Evolutionary conservation across 2,797 vertebrate species (phyloP).

Genomic region (Tenualosa thibaudeaui): DNA sequence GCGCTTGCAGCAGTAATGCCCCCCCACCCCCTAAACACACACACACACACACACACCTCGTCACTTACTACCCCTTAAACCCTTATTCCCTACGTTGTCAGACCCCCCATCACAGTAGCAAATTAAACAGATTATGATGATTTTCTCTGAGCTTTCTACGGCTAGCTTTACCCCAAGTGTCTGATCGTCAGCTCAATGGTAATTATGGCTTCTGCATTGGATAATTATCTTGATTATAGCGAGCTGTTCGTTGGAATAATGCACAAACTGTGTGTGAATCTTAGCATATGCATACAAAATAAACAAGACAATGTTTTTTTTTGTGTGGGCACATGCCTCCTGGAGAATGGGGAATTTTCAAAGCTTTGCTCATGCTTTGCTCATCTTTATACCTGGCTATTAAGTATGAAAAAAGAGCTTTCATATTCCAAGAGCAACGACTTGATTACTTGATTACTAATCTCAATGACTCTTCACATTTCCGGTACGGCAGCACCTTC

Average conservation of each 20-base stretch:
- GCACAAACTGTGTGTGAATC: not conserved
- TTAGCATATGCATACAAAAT: not conserved
- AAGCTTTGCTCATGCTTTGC: not conserved
- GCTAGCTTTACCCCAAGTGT: conserved; percentile 29
- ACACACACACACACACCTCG: not conserved
- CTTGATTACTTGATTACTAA: not conserved
- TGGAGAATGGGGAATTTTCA: not conserved
- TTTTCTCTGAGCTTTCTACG: conserved; percentile 46
- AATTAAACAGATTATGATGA: conserved; percentile 47
- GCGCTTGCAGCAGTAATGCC: conserved; percentile 34
- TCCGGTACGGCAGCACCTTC: not conserved
- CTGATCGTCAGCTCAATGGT: conserved; percentile 34
- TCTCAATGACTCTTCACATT: not conserved
- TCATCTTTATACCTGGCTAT: not conserved
- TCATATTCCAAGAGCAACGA: not conserved
- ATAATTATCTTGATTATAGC: conserved; percentile 49
- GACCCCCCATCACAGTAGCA: conserved; percentile 36
- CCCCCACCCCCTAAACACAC: not conserved
- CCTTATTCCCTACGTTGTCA: conserved; percentile 27
- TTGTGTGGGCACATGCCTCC: not conserved
- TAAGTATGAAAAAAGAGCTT: not conserved
- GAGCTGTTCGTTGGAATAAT: conserved; percentile 45
- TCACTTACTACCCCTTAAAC: not conserved
- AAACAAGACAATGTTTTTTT: not conserved
- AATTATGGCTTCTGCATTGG: conserved; percentile 41